Base-by-base conservation (phyloP, 2,888 invertebrate species). In the Eurois occulta region DNA sequence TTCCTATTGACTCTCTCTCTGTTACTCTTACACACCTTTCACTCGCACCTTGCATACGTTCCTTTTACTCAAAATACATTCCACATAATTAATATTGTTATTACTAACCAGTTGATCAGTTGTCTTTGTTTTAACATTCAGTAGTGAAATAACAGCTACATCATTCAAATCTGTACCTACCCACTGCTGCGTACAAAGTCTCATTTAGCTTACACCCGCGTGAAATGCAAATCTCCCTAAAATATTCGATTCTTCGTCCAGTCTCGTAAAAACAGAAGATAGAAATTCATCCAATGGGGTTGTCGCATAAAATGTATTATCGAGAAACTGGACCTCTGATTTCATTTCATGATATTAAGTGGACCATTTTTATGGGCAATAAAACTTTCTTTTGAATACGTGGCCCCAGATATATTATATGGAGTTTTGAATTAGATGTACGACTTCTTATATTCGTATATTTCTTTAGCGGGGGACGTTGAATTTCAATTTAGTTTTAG, bases 291-390 rank as follows among this genome's bases (percentile, higher is more conserved):
- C 91, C 90, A 88, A 84, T 88, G 85, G 90, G 90, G 86, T 71
- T 75, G 89, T 92, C 92, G 86, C 92, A 92, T 93, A 93, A 94
- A 93, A 91, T 92, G 91, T 93, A 93, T 92, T 94, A 94, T 94
- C 93, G 91, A 92, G 91, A 91, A 67, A 88, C 90, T 87, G 86
- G 86, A 91, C 91, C 87, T 87, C 86, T 90, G 91, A 91, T 90
- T 89, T 87, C 84, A 92, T 92, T 92, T 91, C 91, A 89, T 90
- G 91, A 94, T 93, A 94, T 94, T 94, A 94, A 94, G 92, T 94
- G 91, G 92, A 91, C 91, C 86, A 86, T 52, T 90, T 95, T 95
- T 95, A 95, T 94, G 91, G 91, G 71, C 86, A 86, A 93, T 95
- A 95, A 95, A 95, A 90, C 91, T 92, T 79, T 91, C 91, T 92